Evolutionary conservation across 1,140 invertebrate genomes (phyloP), one percentile per base, ranked within the genome.

Genomic region (Solenopsis fugax): DNA sequence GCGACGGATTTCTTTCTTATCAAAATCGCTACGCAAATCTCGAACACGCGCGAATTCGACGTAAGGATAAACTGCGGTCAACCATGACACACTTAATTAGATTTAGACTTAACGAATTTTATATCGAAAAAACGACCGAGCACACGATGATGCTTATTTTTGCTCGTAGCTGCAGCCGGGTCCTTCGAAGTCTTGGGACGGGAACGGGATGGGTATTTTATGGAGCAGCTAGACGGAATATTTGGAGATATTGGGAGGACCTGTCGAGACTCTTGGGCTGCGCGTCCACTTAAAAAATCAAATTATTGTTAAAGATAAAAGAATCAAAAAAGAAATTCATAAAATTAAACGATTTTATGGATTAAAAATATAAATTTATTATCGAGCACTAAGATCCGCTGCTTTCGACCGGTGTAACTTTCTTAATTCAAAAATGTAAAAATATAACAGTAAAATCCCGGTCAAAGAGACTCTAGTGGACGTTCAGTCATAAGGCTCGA

Each of bases 21-120:
- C 58, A 78, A 85, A 85, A 82, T 24, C 60, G n/a, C 41, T 48
- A 58, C 54, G 45, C 24, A 62, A 60, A 76, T 76, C 56, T 58
- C 16, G 58, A 29, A 37, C 16, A 6, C 29, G n/a, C 52, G 64
- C 64, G 45, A 24, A 50, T 13, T 60, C 41, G 45, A 86, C 24
- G 54, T 60, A 67, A 88, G 75, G 76, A 58, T 90, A 89, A 80
- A 90, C 81, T 86, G 86, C 87, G 60, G 67, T 81, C 52, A 54
- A 72, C 84, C 84, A 90, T 90, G 88, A 90, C 84, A 86, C 41
- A 86, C 45, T 85, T 84, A 85, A 89, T 69, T 87, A 88, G 76
- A n/a, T 86, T n/a, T 87, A 88, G 76, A n/a, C 85, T n/a, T 90
- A 88, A 75, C 54, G 64, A 87, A 91, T 88, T 91, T 91, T 90